Evolutionary conservation across 1,140 invertebrate genomes (phyloP), one percentile per base, ranked within the genome.

Genomic region (Microplitis demolitor): DNA sequence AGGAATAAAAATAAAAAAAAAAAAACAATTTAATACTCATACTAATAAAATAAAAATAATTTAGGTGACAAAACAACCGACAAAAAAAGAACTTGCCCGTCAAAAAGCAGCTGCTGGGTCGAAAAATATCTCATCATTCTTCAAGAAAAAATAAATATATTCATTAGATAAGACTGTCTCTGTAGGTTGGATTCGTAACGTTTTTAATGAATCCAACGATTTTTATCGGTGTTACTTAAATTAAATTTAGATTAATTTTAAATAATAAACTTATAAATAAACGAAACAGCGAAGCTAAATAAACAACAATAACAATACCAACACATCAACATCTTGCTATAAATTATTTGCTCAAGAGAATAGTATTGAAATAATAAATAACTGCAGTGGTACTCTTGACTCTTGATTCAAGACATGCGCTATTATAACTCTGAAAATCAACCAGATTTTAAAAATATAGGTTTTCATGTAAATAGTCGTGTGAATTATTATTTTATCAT

Each of bases 61-160:
- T 62, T 39, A 87, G 85, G 71, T 74, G 31, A 69, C 79, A 1
- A 91, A 91, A 82, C 79, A 85, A 69, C 79, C 87, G 37, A 76
- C 88, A 13, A 88, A 92, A 24, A 94, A 94, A 83, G 92, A 93
- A 79, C 91, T 93, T 76, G 89, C 91, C 1, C 86, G 91, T 80
- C 90, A 92, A 74, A 94, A 93, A 80, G 91, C 93, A 70, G 93
- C 93, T 33, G 88, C 87, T 77, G 91, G 92, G 54, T 91, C 90
- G 24, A 94, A 93, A 85, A 93, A 88, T 77, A 93, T 94, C 80
- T 90, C 90, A 33, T 91, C 90, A 61, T 94, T 93, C 84, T 94
- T 94, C 80, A 91, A 89, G 71, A 91, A 90, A 78, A 87, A 85
- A 76, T 86, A 74, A 75, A 71, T 5, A 45, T 45, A 45, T 11